These are phyloP conservation scores for Vandiemenella viatica DNA, from an alignment of 2,888 invertebrate genomes.

Conservation along the genomic window DNA sequence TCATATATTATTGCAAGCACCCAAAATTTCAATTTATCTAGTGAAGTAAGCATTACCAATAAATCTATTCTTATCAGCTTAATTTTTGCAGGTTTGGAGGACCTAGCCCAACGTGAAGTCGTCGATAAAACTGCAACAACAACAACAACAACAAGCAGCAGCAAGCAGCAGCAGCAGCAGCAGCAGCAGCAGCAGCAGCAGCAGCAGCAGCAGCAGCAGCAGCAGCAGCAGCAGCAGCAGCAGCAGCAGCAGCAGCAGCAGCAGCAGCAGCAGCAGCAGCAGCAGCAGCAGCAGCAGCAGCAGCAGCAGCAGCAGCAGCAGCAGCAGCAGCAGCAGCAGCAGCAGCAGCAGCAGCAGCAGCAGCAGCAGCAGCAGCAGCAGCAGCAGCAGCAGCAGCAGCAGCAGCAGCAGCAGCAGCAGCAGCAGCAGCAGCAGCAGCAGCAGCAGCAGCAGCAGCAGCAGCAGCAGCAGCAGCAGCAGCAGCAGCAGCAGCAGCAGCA, in stretches of 20 bases:
- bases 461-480: background rate
- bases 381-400: background rate
- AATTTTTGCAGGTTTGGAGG: no score
- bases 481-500: background rate
- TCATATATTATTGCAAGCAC: no score
- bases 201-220: background rate
- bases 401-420: background rate
- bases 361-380: constrained; percentile 1
- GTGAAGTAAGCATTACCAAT: no score
- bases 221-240: background rate
- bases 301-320: constrained; percentile 1
- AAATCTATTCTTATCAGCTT: no score
- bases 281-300: background rate
- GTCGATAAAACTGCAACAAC: background rate
- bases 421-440: background rate
- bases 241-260: background rate
- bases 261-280: background rate
- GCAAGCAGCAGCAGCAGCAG: no score
- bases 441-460: background rate
- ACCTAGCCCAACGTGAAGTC: no score
- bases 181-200: background rate
- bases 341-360: background rate
- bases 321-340: background rate
- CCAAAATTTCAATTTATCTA: no score
- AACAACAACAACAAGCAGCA: no score